Conservation (phyloP, 2,888 invertebrate species). For the Caenorhabditis zanzibari region DNA sequence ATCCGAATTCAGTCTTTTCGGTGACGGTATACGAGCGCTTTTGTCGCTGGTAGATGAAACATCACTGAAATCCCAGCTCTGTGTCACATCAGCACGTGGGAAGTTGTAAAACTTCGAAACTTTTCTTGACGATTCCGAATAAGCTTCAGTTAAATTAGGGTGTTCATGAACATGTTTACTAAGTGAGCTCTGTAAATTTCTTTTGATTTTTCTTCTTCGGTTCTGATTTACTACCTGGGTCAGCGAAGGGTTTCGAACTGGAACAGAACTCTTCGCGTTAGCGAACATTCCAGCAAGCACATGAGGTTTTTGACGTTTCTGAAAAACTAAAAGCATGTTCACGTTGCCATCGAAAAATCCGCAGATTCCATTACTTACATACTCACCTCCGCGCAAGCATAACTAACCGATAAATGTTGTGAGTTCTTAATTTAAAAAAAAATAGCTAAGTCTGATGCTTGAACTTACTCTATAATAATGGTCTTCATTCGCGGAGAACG, state of each 20-base stretch:
- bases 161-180: not conserved
- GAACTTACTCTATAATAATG: not conserved
- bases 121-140: slow-evolving; percentile 4
- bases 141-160: too few relatives aligned
- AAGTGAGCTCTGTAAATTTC: slow-evolving; percentile 4
- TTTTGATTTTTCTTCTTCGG: not conserved
- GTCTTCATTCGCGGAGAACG: not conserved
- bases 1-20: slow-evolving; percentile 23
- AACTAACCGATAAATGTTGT: slow-evolving; percentile 14
- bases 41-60: not conserved
- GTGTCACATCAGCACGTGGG: not conserved
- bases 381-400: not conserved
- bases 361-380: not conserved
- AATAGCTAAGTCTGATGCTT: not conserved
- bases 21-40: not conserved
- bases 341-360: not conserved
- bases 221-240: not conserved
- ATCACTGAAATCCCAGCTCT: slow-evolving; percentile 43
- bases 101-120: not conserved
- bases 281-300: slow-evolving; percentile 51
- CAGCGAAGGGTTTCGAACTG: not conserved
- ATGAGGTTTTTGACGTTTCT: slow-evolving; percentile 2
- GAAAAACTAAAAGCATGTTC: not conserved
- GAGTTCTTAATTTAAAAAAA: not conserved
- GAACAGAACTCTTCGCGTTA: slow-evolving; percentile 41